Conservation (phyloP, 2,113 vertebrate genomes). For the Mobula hypostoma region DNA sequence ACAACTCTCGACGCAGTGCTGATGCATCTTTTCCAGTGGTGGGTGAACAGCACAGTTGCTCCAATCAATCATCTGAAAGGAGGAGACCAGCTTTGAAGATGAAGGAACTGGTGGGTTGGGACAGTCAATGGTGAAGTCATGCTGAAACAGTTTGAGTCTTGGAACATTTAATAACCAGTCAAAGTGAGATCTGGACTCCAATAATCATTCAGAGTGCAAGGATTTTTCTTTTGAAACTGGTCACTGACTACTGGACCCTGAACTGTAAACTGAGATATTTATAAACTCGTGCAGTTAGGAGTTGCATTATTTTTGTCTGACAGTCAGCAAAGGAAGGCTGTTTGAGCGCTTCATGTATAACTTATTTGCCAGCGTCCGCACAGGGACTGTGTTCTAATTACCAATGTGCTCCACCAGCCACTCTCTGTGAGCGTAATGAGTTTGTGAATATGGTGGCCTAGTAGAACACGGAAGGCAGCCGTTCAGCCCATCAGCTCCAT, state of each 20-base stretch:
- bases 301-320: constrained; percentile 7
- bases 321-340: neutral
- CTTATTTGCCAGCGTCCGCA: neutral
- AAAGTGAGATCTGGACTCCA: neutral
- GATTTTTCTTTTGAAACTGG: neutral
- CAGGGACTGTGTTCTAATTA: neutral
- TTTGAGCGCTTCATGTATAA: neutral
- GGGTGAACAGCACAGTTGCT: neutral
- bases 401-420: neutral
- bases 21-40: constrained; percentile 6
- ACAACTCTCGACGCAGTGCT: too few species aligned
- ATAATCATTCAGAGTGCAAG: neutral
- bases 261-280: constrained; percentile 25
- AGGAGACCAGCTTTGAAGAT: neutral
- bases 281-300: constrained; percentile 9
- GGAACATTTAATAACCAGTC: neutral
- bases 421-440: neutral
- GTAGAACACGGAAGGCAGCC: too few species aligned
- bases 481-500: too few species aligned
- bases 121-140: neutral
- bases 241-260: neutral
- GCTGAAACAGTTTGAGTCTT: neutral
- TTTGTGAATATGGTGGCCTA: too few species aligned
- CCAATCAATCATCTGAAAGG: neutral
- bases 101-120: neutral